Base-by-base conservation (phyloP, 2,888 invertebrate genomes). In the Epirrita christyi region DNA sequence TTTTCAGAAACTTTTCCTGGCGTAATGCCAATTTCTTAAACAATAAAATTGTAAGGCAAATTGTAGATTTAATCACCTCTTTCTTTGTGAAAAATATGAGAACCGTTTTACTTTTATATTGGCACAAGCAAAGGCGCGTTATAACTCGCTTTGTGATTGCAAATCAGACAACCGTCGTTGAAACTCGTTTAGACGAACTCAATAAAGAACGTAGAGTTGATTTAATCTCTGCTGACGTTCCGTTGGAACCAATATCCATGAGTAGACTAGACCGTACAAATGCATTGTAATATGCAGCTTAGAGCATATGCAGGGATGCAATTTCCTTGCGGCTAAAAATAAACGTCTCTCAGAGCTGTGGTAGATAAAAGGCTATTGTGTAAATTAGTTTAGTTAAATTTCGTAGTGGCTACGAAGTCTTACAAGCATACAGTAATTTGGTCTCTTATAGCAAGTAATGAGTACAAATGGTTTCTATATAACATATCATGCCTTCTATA, bases 131-230 rank as follows among this genome's bases (percentile, higher is more conserved):
- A 38, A 42, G 29, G 51, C 49, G 50, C 45, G 43, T 59, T 15
- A 44, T 47, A 43, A 59, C 55, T 55, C 38, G 13, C n/a, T 59
- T 59, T 55, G 51, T 43, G 55, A 34, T 27, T 34, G 46, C 34
- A 51, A 59, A 54, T 50, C 47, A 46, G 51, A 59, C 59, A 43
- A 51, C 34, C 55, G 42, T 42, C 42, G 52, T 44, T 37, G 49
- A 15, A 47, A 51, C 50, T 59, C 59, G 54, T 51, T 55, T 43
- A 55, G 59, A 45, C 41, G 49, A 53, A 55, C 46, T 50, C 54
- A 55, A 54, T 59, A 55, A 50, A 46, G 9, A 36, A 40, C 21
- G 37, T 29, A 11, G 46, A 42, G 27, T 48, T 32, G 50, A 46
- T 46, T 41, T 54, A 47, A 37, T 49, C 28, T 2, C 15, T 15